Percentiles rank a stretch among this genome's conserved stretches.
These are phyloP conservation scores for Esox masquinongy DNA, from an alignment of 2,797 vertebrate genomes.

Conservation along the genomic window DNA sequence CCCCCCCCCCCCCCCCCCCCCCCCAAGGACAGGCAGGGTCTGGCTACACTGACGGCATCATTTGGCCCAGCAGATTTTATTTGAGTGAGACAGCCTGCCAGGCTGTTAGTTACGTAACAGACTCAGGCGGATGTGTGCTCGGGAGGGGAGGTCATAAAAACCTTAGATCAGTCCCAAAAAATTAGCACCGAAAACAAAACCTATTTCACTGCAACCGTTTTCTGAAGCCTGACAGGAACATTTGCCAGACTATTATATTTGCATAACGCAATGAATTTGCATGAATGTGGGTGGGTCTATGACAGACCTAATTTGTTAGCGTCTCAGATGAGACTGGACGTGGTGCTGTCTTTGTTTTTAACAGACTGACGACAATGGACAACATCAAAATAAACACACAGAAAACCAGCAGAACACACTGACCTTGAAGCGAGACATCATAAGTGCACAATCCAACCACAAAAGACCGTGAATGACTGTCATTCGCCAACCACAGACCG, in stretches of 20 bases:
- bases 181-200: background rate
- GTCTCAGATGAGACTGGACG: too few relatives aligned
- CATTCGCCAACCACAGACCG: conserved; percentile 18
- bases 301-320: too few relatives aligned
- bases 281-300: background rate
- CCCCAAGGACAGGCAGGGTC: conserved; percentile 23
- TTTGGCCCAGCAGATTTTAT: conserved; percentile 37
- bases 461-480: background rate
- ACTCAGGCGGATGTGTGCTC: conserved; percentile 42
- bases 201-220: background rate
- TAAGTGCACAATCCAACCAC: background rate
- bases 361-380: too few relatives aligned
- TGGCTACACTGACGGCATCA: conserved; percentile 33
- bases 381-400: too few relatives aligned
- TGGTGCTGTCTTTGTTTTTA: too few relatives aligned
- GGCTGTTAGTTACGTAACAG: conserved; percentile 54
- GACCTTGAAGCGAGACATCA: background rate
- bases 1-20: too few relatives aligned
- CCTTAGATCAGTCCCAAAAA: background rate
- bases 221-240: background rate
- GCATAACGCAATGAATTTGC: background rate
- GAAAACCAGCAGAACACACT: too few relatives aligned
- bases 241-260: background rate
- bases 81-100: conserved; percentile 38
- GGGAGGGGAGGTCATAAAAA: conserved; percentile 34